Evolutionary conservation across 30 jellyfish, hydroid and myxozoan genomes (phyloP), one percentile per base, ranked within the genome.

Genomic region (Rhopilema esculentum): DNA sequence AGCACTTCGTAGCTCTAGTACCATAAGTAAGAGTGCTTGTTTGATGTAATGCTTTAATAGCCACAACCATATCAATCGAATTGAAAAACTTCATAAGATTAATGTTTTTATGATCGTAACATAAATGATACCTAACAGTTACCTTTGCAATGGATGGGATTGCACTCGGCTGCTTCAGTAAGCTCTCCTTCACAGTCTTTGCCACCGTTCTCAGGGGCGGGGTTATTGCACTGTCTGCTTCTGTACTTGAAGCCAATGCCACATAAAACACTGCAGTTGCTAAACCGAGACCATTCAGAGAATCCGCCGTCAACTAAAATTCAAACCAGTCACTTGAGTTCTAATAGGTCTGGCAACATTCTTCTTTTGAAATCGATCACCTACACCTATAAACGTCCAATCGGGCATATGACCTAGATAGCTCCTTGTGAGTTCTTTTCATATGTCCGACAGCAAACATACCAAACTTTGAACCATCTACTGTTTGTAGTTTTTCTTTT

Each of bases 171-270:
- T 4, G 87, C 79, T 49, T 85, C 83, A 18, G 66, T 72, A 29
- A 63, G n/a, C 33, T 20, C 88, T 50, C 93, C 93, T 27, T 69
- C 83, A 21, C 93, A 85, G 29, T 57, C 75, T 27, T 72, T 24
- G 52, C 93, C 93, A 6, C 88, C 88, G 52, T 85, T 27, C n/a
- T 69, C 82, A 15, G 93, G 88, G 25, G 82, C 69, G 4, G 93
- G 93, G 20, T 75, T 85, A 62, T 85, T 85, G 66, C 93, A 85
- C 48, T 28, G 63, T 26, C 93, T 61, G 25, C 88, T 72, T 23
- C 88, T 86, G 48, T 57, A 61, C 27, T 67, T 72, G 88, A 85
- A 72, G 20, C 93, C 93, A 29, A 69, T 49, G 17, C 93, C 93
- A 65, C 93, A 85, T 0, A 88, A 57, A 27, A 32, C 83, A 33